phyloP scores from a whole-genome alignment of 1,140 invertebrate genomes.

The Lysiphlebus fabarum region DNA sequence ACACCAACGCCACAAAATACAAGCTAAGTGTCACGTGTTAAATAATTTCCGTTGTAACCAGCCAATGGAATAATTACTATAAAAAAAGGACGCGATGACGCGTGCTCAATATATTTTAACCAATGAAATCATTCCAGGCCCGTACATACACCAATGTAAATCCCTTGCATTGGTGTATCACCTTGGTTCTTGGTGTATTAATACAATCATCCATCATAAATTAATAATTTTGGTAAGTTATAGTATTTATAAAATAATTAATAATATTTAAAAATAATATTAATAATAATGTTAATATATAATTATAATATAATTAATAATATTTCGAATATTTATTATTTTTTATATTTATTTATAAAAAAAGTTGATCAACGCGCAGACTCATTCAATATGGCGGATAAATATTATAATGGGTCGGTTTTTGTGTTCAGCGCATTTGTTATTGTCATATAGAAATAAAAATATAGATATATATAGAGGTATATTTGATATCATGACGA shows the following conservation, averaged over 20 bases:
- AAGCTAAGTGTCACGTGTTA: slow-evolving; percentile 18
- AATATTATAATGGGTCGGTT: slow-evolving; percentile 10
- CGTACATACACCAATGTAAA: slow-evolving; percentile 39
- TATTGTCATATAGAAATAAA: no score
- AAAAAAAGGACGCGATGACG: slow-evolving; percentile 35
- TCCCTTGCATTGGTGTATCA: slow-evolving; percentile 36
- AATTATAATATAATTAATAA: neutral
- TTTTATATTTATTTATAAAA: slow-evolving; percentile 49
- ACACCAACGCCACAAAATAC: no score
- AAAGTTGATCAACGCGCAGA: slow-evolving; percentile 55
- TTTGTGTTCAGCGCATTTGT: slow-evolving; percentile 28
- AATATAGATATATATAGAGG: no score
- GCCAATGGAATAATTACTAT: slow-evolving; percentile 7
- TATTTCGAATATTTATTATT: slow-evolving; percentile 32
- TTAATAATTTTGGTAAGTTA: slow-evolving; percentile 33
- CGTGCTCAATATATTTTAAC: slow-evolving; percentile 28
- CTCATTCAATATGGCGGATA: slow-evolving; percentile 54
- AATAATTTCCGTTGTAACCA: no score
- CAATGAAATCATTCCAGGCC: slow-evolving; percentile 42
- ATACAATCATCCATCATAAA: slow-evolving; percentile 23
- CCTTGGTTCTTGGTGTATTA: slow-evolving; percentile 27
- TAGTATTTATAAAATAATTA: slow-evolving; percentile 20
- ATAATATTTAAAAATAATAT: slow-evolving; percentile 14
- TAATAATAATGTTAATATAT: neutral
- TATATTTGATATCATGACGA: no score